A percentile compares a stretch with the other conserved stretches of the same genome.
These are phyloP conservation scores for Gouania willdenowi DNA, from an alignment of 2,797 vertebrate genomes.

Conservation along the genomic window DNA sequence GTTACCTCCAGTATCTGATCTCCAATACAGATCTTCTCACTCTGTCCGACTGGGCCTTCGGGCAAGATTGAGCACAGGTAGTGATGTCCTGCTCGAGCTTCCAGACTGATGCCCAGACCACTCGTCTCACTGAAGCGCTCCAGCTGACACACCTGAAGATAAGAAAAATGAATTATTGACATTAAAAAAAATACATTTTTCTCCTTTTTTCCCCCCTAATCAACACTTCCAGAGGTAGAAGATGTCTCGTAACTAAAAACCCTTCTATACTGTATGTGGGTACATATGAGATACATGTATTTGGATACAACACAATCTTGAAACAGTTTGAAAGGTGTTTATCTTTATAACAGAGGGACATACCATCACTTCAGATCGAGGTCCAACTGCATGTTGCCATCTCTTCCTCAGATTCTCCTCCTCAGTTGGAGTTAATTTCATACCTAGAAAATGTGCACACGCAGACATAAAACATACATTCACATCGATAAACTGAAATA, in stretches of 20 bases:
- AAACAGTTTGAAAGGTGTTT: neutral
- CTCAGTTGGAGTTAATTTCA: conserved; percentile 51
- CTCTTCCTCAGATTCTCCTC: conserved; percentile 75
- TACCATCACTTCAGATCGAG: conserved; percentile 86
- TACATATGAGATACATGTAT: no score
- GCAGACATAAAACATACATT: neutral
- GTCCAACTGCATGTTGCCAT: conserved; percentile 85
- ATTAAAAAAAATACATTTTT: no score
- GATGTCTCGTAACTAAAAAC: no score
- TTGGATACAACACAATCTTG: no score
- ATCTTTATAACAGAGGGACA: conserved; percentile 32
- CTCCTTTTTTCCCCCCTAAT: no score
- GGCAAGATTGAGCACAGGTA: conserved; percentile 89
- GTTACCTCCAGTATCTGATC: conserved; percentile 91
- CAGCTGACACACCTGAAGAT: conserved; percentile 81
- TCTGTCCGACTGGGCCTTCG: conserved; percentile 88
- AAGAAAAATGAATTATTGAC: no score
- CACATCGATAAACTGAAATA: neutral
- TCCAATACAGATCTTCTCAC: conserved; percentile 79
- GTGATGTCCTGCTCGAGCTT: conserved; percentile 87
- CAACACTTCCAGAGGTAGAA: no score
- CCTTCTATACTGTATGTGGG: no score
- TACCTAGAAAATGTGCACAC: conserved; percentile 46
- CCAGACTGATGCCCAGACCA: conserved; percentile 89
- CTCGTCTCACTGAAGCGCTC: conserved; percentile 89